phyloP scores from a whole-genome alignment of 2,888 invertebrate species.

The Danaus chrysippus region DNA sequence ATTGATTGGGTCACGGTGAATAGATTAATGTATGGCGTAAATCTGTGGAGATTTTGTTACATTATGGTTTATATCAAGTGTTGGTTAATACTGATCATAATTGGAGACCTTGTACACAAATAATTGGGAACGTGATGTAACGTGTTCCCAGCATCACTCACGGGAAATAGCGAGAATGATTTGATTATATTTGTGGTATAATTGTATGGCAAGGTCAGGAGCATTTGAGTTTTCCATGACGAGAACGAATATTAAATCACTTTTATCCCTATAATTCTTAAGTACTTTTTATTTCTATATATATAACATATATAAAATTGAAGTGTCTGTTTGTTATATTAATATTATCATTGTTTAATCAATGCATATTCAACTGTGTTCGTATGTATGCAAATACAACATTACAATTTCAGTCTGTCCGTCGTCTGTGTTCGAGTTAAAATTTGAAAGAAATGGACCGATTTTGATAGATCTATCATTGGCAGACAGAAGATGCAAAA shows the following conservation, averaged over 20 bases:
- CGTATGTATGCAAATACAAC: too few species aligned
- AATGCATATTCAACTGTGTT: too few species aligned
- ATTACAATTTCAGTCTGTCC: too few species aligned
- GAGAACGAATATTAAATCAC: not conserved
- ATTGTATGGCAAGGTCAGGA: constrained; percentile 19
- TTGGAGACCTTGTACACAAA: constrained; percentile 48
- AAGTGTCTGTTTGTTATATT: too few species aligned
- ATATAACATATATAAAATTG: too few species aligned
- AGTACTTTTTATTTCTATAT: not conserved
- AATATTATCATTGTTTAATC: too few species aligned
- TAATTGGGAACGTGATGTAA: constrained; percentile 51
- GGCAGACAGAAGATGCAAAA: too few species aligned
- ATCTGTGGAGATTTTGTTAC: not conserved
- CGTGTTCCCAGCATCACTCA: constrained; percentile 40
- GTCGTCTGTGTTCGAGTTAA: too few species aligned
- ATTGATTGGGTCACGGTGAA: too few species aligned
- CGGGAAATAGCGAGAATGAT: constrained; percentile 33
- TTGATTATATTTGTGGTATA: constrained; percentile 28
- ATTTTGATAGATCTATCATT: too few species aligned
- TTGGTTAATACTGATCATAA: constrained; percentile 23
- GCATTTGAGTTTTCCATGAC: constrained; percentile 3
- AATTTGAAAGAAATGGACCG: too few species aligned
- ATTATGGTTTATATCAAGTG: not conserved
- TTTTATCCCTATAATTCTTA: not conserved
- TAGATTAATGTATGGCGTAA: not conserved